Conservation (phyloP, 1,140 invertebrate species). For the Heliconius melpomene region DNA sequence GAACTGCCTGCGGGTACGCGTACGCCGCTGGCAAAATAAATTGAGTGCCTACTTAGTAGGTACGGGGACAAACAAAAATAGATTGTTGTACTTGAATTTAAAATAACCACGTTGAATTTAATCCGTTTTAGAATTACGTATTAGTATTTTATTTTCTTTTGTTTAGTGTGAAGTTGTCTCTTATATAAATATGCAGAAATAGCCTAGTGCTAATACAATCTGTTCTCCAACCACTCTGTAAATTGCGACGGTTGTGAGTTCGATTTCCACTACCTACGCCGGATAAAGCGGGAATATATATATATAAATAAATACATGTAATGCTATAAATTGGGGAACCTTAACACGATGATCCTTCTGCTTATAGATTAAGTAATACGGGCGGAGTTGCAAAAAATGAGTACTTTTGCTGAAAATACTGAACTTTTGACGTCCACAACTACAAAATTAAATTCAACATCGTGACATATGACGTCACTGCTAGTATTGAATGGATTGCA, state of each 20-base stretch:
- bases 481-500: slow-evolving; percentile 56
- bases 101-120: not conserved
- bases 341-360: too few relatives aligned
- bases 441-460: not conserved
- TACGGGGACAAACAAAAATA: slow-evolving; percentile 21
- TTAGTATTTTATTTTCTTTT: not conserved
- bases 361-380: too few relatives aligned
- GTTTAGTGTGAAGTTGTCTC: not conserved
- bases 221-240: too few relatives aligned
- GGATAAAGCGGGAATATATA: too few relatives aligned
- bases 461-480: slow-evolving; percentile 12
- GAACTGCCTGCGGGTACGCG: slow-evolving; percentile 54
- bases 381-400: too few relatives aligned
- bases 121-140: not conserved
- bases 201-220: too few relatives aligned
- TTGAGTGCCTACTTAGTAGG: slow-evolving; percentile 29
- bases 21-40: slow-evolving; percentile 42
- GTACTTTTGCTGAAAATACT: not conserved
- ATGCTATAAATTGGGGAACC: too few relatives aligned
- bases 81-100: not conserved
- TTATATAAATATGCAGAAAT: too few relatives aligned
- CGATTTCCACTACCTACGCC: too few relatives aligned
- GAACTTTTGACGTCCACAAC: not conserved
- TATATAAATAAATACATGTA: too few relatives aligned
- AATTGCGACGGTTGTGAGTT: too few relatives aligned